Conservation (phyloP, 2,888 invertebrate genomes). For the Phengaris alcon region DNA sequence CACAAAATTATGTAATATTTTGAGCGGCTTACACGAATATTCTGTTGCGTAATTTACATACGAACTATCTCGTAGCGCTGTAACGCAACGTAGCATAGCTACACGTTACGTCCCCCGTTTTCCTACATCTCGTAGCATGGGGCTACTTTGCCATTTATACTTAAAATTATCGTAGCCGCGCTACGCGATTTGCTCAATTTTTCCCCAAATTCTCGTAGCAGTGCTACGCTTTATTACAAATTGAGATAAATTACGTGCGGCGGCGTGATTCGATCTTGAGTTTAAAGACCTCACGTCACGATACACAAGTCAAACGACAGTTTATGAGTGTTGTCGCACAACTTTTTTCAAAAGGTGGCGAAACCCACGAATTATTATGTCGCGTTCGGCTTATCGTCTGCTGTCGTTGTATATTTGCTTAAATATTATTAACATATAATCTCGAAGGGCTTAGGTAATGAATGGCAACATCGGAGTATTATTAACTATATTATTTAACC, state of each 20-base stretch:
- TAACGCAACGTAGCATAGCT: not conserved
- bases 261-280: not conserved
- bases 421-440: conserved; percentile 8
- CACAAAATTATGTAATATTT: not conserved
- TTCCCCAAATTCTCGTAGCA: not conserved
- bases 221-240: conserved; percentile 1
- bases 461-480: no score
- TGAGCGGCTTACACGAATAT: not conserved
- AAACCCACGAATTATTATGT: conserved; percentile 13
- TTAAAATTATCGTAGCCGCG: no score
- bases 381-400: not conserved
- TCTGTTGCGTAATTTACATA: not conserved
- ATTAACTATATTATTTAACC: no score
- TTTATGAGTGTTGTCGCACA: conserved; percentile 4
- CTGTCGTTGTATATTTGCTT: not conserved
- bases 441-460: not conserved
- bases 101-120: not conserved
- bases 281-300: not conserved
- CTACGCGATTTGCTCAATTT: no score
- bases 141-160: not conserved
- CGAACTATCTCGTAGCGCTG: not conserved
- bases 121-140: not conserved
- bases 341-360: conserved; percentile 9
- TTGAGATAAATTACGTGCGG: conserved; percentile 7
- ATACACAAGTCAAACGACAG: conserved; percentile 1